Percentiles rank a stretch among this genome's conserved stretches.
phyloP scores from a whole-genome alignment of 2,113 vertebrate genomes.

The Boulengeromyrus knoepffleri region DNA sequence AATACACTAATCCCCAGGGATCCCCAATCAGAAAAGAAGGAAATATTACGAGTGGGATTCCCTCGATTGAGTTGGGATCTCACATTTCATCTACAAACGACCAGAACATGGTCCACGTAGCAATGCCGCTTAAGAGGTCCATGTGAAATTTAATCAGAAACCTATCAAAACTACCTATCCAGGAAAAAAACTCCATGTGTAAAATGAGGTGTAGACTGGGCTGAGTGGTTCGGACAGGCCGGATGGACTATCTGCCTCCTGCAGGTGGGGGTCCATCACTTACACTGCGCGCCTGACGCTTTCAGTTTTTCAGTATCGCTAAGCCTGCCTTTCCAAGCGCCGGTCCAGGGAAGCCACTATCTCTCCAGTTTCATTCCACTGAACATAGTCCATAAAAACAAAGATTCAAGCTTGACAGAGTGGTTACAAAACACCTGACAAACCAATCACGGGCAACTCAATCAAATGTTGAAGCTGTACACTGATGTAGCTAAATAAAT shows the following conservation, averaged over 20 bases:
- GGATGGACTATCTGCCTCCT: slow-evolving; percentile 23
- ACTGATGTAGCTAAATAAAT: not conserved
- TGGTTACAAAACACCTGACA: not conserved
- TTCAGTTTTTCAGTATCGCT: slow-evolving; percentile 28
- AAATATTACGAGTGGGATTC: not conserved
- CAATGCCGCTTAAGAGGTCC: too few relatives aligned
- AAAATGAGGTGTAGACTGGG: not conserved
- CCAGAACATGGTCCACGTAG: not conserved
- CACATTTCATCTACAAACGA: not conserved
- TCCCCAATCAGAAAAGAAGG: not conserved
- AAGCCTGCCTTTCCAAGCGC: not conserved
- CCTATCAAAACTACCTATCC: not conserved
- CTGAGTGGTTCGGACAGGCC: slow-evolving; percentile 33
- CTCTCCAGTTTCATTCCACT: not conserved
- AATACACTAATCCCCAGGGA: not conserved
- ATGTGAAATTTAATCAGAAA: not conserved
- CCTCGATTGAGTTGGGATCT: not conserved
- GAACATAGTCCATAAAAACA: not conserved
- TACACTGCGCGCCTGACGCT: slow-evolving; percentile 22
- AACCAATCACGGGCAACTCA: not conserved
- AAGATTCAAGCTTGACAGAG: not conserved
- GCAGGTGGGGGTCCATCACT: slow-evolving; percentile 18
- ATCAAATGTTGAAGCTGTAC: not conserved
- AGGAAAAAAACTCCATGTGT: slow-evolving; percentile 8
- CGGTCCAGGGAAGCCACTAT: not conserved